Conservation (phyloP, 1,140 invertebrate genomes). For the Sitobion miscanthi region DNA sequence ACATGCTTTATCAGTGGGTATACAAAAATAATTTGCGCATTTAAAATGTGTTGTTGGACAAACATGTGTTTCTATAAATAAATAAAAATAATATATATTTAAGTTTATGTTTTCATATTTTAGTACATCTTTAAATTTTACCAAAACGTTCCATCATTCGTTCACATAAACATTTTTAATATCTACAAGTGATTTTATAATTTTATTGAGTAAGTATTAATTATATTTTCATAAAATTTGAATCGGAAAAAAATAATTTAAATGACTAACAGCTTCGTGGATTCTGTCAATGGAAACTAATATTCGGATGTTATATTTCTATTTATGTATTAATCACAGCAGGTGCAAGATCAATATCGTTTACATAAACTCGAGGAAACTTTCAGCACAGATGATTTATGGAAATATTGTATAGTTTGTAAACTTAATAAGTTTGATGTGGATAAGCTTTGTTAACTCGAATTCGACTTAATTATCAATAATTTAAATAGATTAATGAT, state of each 20-base stretch:
- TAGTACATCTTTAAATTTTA: background rate
- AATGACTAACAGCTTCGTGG: background rate
- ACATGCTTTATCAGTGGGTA: constrained; percentile 62
- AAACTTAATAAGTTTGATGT: background rate
- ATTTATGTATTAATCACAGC: background rate
- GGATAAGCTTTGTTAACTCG: background rate
- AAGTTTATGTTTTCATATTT: background rate
- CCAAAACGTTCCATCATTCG: background rate
- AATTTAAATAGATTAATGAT: no score
- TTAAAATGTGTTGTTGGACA: constrained; percentile 64
- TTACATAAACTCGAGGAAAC: background rate
- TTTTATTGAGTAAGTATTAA: background rate
- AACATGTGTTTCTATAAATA: constrained; percentile 60
- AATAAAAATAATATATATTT: background rate
- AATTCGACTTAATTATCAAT: no score
- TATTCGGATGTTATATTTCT: background rate
- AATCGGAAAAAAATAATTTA: background rate
- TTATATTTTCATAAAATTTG: background rate
- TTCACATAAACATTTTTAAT: background rate
- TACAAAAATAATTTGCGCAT: constrained; percentile 63
- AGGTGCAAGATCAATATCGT: background rate
- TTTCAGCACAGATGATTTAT: background rate
- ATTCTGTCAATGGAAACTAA: background rate
- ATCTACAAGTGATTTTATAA: background rate
- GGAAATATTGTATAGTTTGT: background rate